phyloP scores from a whole-genome alignment of 2,797 vertebrate genomes.

The Phyllotis vaccarum region DNA sequence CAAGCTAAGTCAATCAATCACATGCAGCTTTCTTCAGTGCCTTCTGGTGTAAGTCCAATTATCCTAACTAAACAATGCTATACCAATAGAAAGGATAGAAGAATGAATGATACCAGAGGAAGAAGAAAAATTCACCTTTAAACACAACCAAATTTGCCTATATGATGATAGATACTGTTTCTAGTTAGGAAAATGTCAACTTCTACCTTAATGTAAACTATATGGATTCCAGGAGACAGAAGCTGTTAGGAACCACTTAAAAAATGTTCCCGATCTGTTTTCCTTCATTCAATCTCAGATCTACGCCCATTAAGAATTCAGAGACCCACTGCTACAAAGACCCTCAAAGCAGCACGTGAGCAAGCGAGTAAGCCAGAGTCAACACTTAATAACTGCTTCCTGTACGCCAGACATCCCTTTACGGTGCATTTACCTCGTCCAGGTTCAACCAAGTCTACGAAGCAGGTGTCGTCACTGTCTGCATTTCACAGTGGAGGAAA shows the following conservation, averaged over 20 bases:
- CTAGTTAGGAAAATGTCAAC: conserved; percentile 23
- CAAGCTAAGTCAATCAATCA: background rate
- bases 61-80: background rate
- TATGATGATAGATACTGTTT: background rate
- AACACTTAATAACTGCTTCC: background rate
- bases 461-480: background rate
- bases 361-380: background rate
- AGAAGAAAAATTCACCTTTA: conserved; percentile 7
- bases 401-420: background rate
- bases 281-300: background rate
- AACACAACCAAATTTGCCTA: background rate
- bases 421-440: background rate
- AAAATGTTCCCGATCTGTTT: background rate
- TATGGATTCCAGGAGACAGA: background rate
- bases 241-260: background rate
- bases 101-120: background rate
- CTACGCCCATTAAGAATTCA: background rate
- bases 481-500: conserved; percentile 29
- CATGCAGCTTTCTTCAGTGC: background rate
- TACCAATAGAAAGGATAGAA: conserved; percentile 9
- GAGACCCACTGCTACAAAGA: conserved; percentile 22
- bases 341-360: background rate
- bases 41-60: conserved; percentile 7
- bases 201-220: conserved; percentile 26
- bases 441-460: background rate